Base-by-base conservation (phyloP, 2,888 invertebrate genomes). In the Agonopterix subpropinquella region DNA sequence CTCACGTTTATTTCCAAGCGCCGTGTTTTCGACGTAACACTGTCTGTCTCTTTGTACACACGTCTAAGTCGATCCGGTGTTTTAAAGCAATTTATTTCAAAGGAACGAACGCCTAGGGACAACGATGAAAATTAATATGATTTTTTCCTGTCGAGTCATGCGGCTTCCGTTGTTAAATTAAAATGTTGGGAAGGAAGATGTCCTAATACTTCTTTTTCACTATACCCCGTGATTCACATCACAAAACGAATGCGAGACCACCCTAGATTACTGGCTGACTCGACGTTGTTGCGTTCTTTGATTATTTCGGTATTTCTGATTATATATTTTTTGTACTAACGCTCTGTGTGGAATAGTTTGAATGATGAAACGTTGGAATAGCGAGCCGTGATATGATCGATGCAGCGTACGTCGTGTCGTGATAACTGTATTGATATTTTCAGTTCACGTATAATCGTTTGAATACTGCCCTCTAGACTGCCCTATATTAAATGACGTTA, bases 91-190 rank as follows among this genome's bases (percentile, higher is more conserved):
- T 80, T 79, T 75, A 75, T 79, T 75, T 72, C 67, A 60, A 72
- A 65, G 62, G 62, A 68, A 65, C 59, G 64, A 62, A 61, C 64
- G 67, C 63, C 65, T 61, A 60, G 67, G 64, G 61, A 67, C 70
- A 67, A 66, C 74, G 65, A 65, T 73, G 77, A 70, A 80, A 77
- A 84, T 79, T 79, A 83, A 84, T 85, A 77, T 73, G 77, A 74
- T 75, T 70, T 73, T 77, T 82, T 83, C 77, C 68, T 70, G 87
- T 64, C 65, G 66, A 83, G 81, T 87, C 87, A 87, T 74, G 74
- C 67, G 67, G 83, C 83, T 85, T 85, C 86, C 86, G 86, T 78
- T 77, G 76, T 77, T 75, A 77, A 78, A 84, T 81, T 79, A 78
- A 82, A 81, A 78, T 66, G 67, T 72, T 64, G 65, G 64, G 71